phyloP scores from a whole-genome alignment of 2,113 vertebrate species.

The Oncorhynchus kisutch region DNA sequence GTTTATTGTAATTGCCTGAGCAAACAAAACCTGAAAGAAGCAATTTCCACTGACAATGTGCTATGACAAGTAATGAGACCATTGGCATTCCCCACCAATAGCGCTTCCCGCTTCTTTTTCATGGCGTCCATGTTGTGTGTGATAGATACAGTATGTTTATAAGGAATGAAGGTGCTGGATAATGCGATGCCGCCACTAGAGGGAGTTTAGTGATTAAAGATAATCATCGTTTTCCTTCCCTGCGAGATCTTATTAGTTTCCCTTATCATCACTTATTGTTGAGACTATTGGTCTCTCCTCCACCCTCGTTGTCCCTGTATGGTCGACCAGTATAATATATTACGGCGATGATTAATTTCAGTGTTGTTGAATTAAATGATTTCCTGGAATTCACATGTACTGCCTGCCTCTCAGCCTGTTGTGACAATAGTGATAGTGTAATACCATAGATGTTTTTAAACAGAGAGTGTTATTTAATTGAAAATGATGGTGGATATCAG shows the following conservation, averaged over 20 bases:
- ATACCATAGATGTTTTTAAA: constrained; percentile 22
- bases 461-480: constrained; percentile 56
- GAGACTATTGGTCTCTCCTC: constrained; percentile 44
- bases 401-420: constrained; percentile 13
- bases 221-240: constrained; percentile 86
- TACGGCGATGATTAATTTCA: background rate
- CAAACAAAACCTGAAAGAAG: constrained; percentile 99
- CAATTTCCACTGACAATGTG: constrained; percentile 99
- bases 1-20: constrained; percentile 99
- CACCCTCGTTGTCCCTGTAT: background rate
- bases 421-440: constrained; percentile 45
- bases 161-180: constrained; percentile 94
- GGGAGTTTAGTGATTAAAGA: constrained; percentile 97
- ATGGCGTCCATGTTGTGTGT: constrained; percentile 87
- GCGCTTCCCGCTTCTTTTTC: constrained; percentile 75
- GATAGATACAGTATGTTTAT: constrained; percentile 89
- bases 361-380: constrained; percentile 1
- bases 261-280: constrained; percentile 88
- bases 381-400: background rate
- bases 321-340: background rate
- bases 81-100: constrained; percentile 95
- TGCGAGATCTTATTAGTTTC: constrained; percentile 87
- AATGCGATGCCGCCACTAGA: constrained; percentile 85
- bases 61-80: constrained; percentile 99
- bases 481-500: constrained; percentile 56